Conservation (phyloP, 2,888 invertebrate species). For the Heliconius charithonia region DNA sequence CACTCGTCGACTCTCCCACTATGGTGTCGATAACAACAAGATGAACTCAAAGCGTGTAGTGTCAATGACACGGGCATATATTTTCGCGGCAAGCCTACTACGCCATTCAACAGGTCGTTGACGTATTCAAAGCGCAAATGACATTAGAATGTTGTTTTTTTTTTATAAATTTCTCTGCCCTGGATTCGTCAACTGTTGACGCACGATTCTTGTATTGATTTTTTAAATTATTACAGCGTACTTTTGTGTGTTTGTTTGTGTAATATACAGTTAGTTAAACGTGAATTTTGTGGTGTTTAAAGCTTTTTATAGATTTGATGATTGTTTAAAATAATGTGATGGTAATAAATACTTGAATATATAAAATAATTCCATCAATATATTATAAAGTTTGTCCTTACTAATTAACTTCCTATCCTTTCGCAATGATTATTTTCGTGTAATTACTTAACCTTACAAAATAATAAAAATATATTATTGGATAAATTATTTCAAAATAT, state of each 20-base stretch:
- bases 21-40: conserved; percentile 7
- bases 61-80: conserved; percentile 43
- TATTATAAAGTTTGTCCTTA: too few relatives aligned
- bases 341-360: neutral
- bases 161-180: conserved; percentile 45
- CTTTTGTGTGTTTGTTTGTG: neutral
- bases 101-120: conserved; percentile 42
- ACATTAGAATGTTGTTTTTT: conserved; percentile 44
- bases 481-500: too few relatives aligned
- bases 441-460: too few relatives aligned
- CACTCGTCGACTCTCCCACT: conserved; percentile 8
- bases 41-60: conserved; percentile 10
- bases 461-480: too few relatives aligned
- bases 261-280: neutral
- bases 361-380: neutral
- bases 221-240: conserved; percentile 14
- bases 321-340: neutral
- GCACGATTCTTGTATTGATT: conserved; percentile 30
- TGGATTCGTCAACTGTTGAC: conserved; percentile 41
- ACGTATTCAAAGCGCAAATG: conserved; percentile 40
- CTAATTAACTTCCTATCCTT: too few relatives aligned
- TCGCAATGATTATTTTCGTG: too few relatives aligned
- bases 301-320: neutral
- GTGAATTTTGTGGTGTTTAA: neutral
- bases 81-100: conserved; percentile 33